Evolutionary conservation across 23 tunicate genomes (phyloP).

Genomic region (Oikopleura vanhoeffeni): DNA sequence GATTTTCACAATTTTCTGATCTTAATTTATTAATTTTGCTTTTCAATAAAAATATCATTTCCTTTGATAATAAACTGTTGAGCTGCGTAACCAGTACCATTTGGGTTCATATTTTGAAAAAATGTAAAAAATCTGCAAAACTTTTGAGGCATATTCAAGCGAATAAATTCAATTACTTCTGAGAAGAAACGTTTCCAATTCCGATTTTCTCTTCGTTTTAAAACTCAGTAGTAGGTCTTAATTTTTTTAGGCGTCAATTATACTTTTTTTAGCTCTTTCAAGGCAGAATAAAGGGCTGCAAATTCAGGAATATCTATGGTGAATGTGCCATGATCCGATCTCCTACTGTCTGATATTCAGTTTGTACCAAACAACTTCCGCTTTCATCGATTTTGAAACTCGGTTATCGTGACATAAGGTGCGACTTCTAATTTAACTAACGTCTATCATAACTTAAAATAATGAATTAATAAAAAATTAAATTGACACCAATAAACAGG

Average conservation of each 20-base stretch:
- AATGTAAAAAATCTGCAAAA: background rate
- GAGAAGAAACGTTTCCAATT: background rate
- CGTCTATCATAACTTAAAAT: too few relatives aligned
- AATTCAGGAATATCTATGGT: background rate
- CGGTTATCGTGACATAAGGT: too few relatives aligned
- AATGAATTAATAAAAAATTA: too few relatives aligned
- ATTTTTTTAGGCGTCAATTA: background rate
- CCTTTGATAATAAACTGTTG: background rate
- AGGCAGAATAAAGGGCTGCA: background rate
- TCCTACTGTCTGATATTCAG: background rate
- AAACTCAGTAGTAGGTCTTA: background rate
- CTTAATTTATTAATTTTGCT: background rate
- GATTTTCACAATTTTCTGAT: background rate
- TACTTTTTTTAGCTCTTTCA: background rate
- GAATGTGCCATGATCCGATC: background rate
- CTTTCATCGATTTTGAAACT: background rate
- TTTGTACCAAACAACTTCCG: constrained; percentile 1
- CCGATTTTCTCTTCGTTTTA: background rate
- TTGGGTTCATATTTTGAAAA: background rate
- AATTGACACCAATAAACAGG: too few relatives aligned
- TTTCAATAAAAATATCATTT: background rate
- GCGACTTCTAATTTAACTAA: too few relatives aligned
- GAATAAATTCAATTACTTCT: background rate
- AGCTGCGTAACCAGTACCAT: background rate
- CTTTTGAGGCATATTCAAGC: background rate